phyloP scores from a whole-genome alignment of 2,113 vertebrate genomes.

The Gadus chalcogrammus region DNA sequence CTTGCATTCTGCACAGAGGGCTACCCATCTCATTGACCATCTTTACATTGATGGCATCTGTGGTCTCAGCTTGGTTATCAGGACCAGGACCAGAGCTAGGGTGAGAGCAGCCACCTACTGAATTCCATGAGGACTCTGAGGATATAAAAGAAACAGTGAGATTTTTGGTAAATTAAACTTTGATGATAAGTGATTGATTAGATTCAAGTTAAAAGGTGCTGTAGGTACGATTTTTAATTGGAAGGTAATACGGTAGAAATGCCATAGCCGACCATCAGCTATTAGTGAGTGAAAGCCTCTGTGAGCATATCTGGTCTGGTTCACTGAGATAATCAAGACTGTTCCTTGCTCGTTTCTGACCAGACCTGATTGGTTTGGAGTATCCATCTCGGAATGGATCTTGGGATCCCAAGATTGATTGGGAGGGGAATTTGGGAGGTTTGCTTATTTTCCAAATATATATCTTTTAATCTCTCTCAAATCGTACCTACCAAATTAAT shows the following conservation, averaged over 20 bases:
- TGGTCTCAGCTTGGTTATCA: background rate
- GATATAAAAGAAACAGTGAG: slow-evolving; percentile 24
- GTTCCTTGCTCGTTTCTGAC: too few species aligned
- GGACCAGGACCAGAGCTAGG: background rate
- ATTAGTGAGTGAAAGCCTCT: too few species aligned
- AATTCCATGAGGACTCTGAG: slow-evolving; percentile 1
- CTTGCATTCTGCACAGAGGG: slow-evolving; percentile 16
- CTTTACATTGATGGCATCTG: slow-evolving; percentile 11
- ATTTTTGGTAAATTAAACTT: background rate
- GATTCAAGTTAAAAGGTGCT: background rate
- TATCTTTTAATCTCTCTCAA: background rate
- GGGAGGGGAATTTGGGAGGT: too few species aligned
- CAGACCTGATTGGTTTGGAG: too few species aligned
- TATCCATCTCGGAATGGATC: too few species aligned
- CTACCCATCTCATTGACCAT: slow-evolving; percentile 4
- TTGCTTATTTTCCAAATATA: background rate
- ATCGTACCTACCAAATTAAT: background rate
- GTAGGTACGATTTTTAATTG: too few species aligned
- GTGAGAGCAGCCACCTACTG: too few species aligned
- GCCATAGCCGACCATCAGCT: too few species aligned
- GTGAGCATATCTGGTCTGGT: too few species aligned
- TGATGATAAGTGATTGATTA: background rate
- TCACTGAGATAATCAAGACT: too few species aligned
- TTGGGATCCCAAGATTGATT: too few species aligned
- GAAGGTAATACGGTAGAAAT: too few species aligned